Evolutionary conservation across 2,888 invertebrate genomes (phyloP).

Genomic region (Cephonodes hylas): DNA sequence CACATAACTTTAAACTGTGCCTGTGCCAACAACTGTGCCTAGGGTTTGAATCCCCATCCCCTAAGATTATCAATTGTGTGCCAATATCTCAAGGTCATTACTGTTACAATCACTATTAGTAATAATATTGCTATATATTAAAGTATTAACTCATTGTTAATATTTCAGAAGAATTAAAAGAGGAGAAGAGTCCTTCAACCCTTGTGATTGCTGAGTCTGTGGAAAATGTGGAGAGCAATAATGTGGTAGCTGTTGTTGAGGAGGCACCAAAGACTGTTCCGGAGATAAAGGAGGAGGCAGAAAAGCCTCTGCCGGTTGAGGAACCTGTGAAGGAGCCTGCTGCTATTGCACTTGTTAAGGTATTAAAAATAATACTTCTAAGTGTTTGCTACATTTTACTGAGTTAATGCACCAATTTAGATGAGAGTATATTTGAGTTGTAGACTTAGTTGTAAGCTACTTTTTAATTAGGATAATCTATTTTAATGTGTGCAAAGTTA

Average conservation of each 20-base stretch:
- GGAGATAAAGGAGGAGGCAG: conserved; percentile 10
- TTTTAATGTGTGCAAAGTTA: too few species aligned
- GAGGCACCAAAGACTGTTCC: neutral
- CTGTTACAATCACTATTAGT: neutral
- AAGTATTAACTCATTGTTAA: neutral
- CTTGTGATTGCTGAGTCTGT: conserved; percentile 22
- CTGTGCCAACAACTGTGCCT: too few species aligned
- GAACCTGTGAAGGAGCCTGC: conserved; percentile 31
- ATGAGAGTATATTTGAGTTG: too few species aligned
- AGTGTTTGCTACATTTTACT: too few species aligned
- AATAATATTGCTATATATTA: neutral
- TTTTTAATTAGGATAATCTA: too few species aligned
- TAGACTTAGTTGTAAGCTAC: too few species aligned
- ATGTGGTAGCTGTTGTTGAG: neutral
- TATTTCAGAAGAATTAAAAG: conserved; percentile 46
- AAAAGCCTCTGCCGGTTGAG: conserved; percentile 24
- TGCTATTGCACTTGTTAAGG: conserved; percentile 23
- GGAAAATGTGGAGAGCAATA: conserved; percentile 11
- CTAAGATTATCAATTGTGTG: too few species aligned
- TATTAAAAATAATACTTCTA: too few species aligned
- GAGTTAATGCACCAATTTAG: too few species aligned
- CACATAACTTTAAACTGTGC: too few species aligned
- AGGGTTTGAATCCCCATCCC: too few species aligned
- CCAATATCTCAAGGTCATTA: too few species aligned
- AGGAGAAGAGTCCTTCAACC: conserved; percentile 25